Conservation (phyloP, 2,888 invertebrate species). For the Conomelus anceps region DNA sequence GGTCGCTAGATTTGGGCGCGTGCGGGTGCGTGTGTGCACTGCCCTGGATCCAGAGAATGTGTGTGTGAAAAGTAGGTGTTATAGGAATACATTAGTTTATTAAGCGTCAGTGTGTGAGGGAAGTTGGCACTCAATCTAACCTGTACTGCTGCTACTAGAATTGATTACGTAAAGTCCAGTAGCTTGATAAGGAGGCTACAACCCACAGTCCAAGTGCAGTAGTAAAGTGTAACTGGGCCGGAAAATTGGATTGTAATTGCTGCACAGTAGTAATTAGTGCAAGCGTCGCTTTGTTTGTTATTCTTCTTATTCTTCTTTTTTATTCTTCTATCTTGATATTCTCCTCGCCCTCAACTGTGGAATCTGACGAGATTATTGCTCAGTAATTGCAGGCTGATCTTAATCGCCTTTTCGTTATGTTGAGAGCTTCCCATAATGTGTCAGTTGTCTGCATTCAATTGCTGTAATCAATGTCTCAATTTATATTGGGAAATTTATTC, state of each 20-base stretch:
- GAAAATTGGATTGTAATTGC: background rate
- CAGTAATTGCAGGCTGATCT: background rate
- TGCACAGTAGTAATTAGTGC: background rate
- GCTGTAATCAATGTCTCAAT: background rate
- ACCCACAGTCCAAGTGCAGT: background rate
- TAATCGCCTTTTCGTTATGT: background rate
- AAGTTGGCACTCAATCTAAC: background rate
- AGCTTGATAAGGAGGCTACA: background rate
- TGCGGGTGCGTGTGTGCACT: background rate
- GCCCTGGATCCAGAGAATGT: background rate
- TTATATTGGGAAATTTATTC: background rate
- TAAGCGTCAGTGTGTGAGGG: background rate
- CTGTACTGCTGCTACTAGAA: background rate
- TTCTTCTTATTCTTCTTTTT: background rate
- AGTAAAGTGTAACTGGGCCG: background rate
- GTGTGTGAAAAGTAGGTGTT: background rate
- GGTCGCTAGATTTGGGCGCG: background rate
- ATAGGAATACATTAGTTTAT: background rate
- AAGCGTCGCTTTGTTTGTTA: background rate
- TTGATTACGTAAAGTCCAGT: background rate
- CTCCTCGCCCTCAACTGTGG: background rate
- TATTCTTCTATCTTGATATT: no score
- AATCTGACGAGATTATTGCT: background rate
- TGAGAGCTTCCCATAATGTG: background rate
- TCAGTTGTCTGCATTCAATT: background rate